Conservation (phyloP, 2,888 invertebrate species). For the Steinernema hermaphroditum region DNA sequence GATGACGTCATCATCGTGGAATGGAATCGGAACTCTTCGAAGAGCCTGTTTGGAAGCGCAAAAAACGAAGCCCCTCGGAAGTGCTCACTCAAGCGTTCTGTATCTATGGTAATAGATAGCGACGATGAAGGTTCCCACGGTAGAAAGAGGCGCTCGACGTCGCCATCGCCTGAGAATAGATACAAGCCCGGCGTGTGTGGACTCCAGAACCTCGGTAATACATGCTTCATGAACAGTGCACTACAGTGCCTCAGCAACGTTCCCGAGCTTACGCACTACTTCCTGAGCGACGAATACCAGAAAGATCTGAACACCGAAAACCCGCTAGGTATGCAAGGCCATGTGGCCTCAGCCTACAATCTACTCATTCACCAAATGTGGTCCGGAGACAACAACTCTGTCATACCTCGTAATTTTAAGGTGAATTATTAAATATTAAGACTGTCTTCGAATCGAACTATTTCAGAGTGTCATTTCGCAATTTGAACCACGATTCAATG, state of each 20-base stretch:
- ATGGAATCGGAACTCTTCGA: background rate
- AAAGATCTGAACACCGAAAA: conserved; percentile 72
- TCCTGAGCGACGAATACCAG: conserved; percentile 69
- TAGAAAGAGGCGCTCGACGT: background rate
- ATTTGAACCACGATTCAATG: conserved; percentile 73
- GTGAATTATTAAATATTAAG: conserved; percentile 56
- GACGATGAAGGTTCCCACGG: background rate
- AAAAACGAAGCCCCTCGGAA: too few relatives aligned
- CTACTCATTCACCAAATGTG: conserved; percentile 71
- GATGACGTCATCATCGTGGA: conserved; percentile 5
- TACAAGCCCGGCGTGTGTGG: conserved; percentile 70
- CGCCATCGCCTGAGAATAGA: background rate
- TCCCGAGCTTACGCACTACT: conserved; percentile 71
- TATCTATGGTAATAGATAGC: background rate
- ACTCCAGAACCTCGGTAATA: conserved; percentile 82
- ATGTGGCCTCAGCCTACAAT: conserved; percentile 68
- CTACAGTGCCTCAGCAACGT: conserved; percentile 74
- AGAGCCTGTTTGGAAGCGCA: background rate
- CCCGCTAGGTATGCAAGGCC: conserved; percentile 71
- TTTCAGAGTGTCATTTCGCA: too few relatives aligned
- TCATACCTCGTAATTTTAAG: conserved; percentile 71
- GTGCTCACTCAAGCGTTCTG: background rate
- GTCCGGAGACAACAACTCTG: conserved; percentile 69
- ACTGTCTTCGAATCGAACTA: too few relatives aligned
- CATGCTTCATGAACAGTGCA: conserved; percentile 93